Evolutionary conservation across 2,888 invertebrate genomes (phyloP), one percentile per base, ranked within the genome.

Genomic region (Parthenolecanium corni): DNA sequence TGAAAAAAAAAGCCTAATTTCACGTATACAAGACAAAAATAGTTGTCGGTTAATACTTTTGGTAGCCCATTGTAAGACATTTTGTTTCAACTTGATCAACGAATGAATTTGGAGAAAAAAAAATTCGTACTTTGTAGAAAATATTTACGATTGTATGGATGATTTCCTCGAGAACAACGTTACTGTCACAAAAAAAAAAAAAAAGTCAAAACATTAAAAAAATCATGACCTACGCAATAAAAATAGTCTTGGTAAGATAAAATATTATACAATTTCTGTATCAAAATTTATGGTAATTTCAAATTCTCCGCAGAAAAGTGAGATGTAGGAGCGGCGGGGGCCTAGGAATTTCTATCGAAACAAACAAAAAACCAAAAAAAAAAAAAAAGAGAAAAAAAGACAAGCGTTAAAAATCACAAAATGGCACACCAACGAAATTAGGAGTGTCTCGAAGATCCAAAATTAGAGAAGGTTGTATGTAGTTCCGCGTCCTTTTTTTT

Each of bases 51-150:
- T 64, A 64, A 64, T 64, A 64, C 58, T 64, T 47, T 16, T 14
- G 58, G 58, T 46, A 57, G 58, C 58, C 9, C n/a, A n/a, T n/a
- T n/a, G n/a, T n/a, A n/a, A n/a, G n/a, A n/a, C n/a, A n/a, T n/a
- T n/a, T n/a, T n/a, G n/a, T n/a, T n/a, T n/a, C n/a, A n/a, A n/a
- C n/a, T n/a, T n/a, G n/a, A n/a, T n/a, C n/a, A n/a, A n/a, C n/a
- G n/a, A 51, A n/a, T n/a, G n/a, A n/a, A n/a, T n/a, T n/a, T n/a
- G n/a, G n/a, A n/a, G n/a, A n/a, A 36, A 40, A 53, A 12, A 23
- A 56, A 56, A 56, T 56, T 44, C 57, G 57, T 57, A 57, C 44
- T 46, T 57, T 57, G 57, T 44, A 46, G 57, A 57, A 57, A 47
- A 44, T 25, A 46, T 57, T 42, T 16, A 42, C 44, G 44, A 42